phyloP scores from a whole-genome alignment of 2,113 vertebrate genomes.

The Pterophyllum scalare region DNA sequence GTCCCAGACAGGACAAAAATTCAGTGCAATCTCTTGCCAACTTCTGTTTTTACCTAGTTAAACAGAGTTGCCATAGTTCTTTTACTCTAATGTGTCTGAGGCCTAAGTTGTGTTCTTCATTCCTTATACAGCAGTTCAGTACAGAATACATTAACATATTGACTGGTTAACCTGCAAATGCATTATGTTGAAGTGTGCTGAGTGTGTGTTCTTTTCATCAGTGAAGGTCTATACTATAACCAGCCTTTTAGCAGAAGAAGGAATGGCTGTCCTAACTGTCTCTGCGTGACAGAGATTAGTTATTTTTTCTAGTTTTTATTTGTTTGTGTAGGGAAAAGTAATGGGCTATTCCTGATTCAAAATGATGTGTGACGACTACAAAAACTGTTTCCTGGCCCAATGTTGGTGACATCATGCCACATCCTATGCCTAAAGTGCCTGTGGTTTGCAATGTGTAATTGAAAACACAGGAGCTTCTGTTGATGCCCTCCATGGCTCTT shows the following conservation, averaged over 20 bases:
- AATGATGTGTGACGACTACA: conserved; percentile 16
- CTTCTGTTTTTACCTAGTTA: background rate
- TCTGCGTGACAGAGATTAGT: background rate
- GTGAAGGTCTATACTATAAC: conserved; percentile 4
- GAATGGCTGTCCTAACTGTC: conserved; percentile 27
- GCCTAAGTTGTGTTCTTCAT: background rate
- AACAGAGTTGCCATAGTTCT: background rate
- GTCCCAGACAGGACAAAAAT: background rate
- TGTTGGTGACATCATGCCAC: conserved; percentile 72
- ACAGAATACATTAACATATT: background rate
- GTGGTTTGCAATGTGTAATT: conserved; percentile 60
- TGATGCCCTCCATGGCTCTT: conserved; percentile 15
- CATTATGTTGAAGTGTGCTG: background rate
- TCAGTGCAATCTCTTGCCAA: background rate
- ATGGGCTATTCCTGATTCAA: conserved; percentile 19
- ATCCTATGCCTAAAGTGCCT: conserved; percentile 47
- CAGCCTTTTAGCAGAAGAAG: conserved; percentile 5
- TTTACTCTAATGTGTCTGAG: background rate
- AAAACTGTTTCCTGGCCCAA: conserved; percentile 61
- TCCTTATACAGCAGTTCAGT: background rate
- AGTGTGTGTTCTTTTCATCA: background rate
- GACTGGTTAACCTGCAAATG: background rate
- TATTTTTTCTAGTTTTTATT: conserved; percentile 4
- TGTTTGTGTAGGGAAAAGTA: conserved; percentile 39
- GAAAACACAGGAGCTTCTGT: conserved; percentile 27